These are phyloP conservation scores for Holothuria leucospilota DNA, from an alignment of 53 echinoderm and acorn worm genomes.

Conservation along the genomic window DNA sequence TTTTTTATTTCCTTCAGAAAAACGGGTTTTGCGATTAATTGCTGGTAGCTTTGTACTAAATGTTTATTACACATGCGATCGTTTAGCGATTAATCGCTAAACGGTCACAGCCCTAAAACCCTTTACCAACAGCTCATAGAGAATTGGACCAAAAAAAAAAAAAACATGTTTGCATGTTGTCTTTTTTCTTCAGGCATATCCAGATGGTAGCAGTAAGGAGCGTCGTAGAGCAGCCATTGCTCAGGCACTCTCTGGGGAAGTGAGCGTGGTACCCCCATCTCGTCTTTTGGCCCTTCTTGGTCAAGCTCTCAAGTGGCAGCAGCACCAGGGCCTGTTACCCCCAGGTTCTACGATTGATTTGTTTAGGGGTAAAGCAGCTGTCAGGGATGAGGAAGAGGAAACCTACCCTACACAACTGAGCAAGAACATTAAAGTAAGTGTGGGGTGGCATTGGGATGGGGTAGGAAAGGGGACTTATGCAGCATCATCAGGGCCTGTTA, in stretches of 20 bases:
- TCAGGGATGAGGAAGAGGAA: slow-evolving; percentile 98
- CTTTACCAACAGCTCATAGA: too few species aligned
- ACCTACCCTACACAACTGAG: slow-evolving; percentile 97
- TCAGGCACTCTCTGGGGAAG: slow-evolving; percentile 93
- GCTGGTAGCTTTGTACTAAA: too few species aligned
- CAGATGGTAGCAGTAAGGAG: slow-evolving; percentile 97
- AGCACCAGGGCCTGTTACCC: slow-evolving; percentile 95
- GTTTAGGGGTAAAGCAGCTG: slow-evolving; percentile 98
- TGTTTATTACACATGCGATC: too few species aligned
- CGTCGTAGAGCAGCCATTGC: slow-evolving; percentile 93
- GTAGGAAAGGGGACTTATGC: slow-evolving; percentile 15
- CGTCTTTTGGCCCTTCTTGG: slow-evolving; percentile 97
- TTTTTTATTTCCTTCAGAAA: too few species aligned
- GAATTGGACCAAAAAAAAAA: not conserved
- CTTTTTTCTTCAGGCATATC: slow-evolving; percentile 79
- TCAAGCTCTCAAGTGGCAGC: slow-evolving; percentile 99
- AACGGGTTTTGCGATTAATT: too few species aligned
- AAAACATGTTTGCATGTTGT: too few species aligned
- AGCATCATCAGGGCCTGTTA: slow-evolving; percentile 94
- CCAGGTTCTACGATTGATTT: slow-evolving; percentile 97
- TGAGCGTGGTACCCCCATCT: slow-evolving; percentile 97
- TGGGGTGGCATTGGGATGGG: too few species aligned
- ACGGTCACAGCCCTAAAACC: too few species aligned
- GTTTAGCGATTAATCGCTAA: too few species aligned
- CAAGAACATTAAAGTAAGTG: slow-evolving; percentile 91